Percentiles rank a stretch among this genome's conserved stretches.
These are phyloP conservation scores for Onychostoma macrolepis DNA, from an alignment of 2,113 vertebrate species.

Conservation along the genomic window DNA sequence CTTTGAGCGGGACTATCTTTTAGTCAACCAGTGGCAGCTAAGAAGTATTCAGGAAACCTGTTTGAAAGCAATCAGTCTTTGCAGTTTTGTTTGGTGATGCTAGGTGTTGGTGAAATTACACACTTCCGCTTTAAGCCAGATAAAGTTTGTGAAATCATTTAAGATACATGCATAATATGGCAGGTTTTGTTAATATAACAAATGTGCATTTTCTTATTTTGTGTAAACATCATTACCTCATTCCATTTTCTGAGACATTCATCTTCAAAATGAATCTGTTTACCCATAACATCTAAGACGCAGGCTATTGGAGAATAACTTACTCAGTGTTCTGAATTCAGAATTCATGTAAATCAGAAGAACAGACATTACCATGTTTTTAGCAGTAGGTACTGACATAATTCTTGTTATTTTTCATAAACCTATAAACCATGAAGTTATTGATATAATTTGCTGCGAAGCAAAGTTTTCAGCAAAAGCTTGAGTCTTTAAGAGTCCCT, in stretches of 20 bases:
- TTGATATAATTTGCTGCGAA: neutral
- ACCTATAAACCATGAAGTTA: neutral
- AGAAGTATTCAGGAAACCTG: neutral
- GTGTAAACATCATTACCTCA: neutral
- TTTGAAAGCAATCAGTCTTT: neutral
- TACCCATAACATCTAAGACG: neutral
- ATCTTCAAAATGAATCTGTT: neutral
- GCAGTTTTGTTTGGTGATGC: neutral
- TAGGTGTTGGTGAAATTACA: neutral
- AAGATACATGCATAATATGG: neutral
- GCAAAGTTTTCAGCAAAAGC: conserved; percentile 28
- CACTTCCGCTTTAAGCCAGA: neutral
- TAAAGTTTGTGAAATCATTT: neutral
- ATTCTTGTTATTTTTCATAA: neutral
- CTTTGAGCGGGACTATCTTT: neutral
- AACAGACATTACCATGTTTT: neutral
- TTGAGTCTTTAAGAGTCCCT: neutral
- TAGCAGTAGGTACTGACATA: neutral
- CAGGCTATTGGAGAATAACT: neutral
- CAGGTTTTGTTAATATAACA: neutral
- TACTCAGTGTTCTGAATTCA: neutral
- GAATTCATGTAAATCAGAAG: neutral
- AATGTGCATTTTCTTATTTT: neutral
- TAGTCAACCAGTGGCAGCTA: neutral
- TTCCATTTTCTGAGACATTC: neutral